Evolutionary conservation across 2,797 vertebrate species (phyloP).

Genomic region (Phalanger gymnotis): DNA sequence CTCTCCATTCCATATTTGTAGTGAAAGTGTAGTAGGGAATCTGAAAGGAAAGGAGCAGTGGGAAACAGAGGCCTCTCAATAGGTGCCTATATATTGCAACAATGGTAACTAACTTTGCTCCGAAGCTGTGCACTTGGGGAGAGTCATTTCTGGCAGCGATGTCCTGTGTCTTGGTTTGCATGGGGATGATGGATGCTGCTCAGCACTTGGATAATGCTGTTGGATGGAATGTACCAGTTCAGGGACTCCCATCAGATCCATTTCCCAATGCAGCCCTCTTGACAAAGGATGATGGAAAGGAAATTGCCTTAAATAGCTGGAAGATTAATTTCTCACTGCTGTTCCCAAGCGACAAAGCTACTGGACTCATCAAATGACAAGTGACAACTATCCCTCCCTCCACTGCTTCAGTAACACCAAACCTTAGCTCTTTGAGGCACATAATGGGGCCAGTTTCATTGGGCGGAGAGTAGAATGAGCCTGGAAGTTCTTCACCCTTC

Average conservation of each 20-base stretch:
- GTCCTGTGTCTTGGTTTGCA: neutral
- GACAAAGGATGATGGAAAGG: constrained; percentile 77
- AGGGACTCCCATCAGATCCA: constrained; percentile 74
- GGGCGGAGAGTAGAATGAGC: constrained; percentile 32
- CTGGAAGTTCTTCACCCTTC: neutral
- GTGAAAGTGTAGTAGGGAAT: constrained; percentile 35
- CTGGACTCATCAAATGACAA: constrained; percentile 64
- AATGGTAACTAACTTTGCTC: neutral
- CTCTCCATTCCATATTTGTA: constrained; percentile 11
- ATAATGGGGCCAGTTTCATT: constrained; percentile 58
- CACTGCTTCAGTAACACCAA: constrained; percentile 55
- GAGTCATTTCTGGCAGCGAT: constrained; percentile 8
- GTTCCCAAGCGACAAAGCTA: constrained; percentile 55
- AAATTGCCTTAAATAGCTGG: constrained; percentile 77
- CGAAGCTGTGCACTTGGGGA: neutral
- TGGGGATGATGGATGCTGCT: constrained; percentile 45
- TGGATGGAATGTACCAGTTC: constrained; percentile 62
- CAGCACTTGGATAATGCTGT: constrained; percentile 14
- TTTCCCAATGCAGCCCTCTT: constrained; percentile 71
- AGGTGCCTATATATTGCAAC: neutral
- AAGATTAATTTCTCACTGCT: constrained; percentile 76
- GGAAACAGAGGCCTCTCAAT: neutral
- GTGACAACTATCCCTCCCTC: constrained; percentile 70
- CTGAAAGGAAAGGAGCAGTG: constrained; percentile 40
- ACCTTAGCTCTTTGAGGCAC: constrained; percentile 52